Percentiles rank a stretch among this genome's conserved stretches.
These are phyloP conservation scores for Crypturellus undulatus DNA, from an alignment of 2,113 vertebrate species.

Conservation along the genomic window DNA sequence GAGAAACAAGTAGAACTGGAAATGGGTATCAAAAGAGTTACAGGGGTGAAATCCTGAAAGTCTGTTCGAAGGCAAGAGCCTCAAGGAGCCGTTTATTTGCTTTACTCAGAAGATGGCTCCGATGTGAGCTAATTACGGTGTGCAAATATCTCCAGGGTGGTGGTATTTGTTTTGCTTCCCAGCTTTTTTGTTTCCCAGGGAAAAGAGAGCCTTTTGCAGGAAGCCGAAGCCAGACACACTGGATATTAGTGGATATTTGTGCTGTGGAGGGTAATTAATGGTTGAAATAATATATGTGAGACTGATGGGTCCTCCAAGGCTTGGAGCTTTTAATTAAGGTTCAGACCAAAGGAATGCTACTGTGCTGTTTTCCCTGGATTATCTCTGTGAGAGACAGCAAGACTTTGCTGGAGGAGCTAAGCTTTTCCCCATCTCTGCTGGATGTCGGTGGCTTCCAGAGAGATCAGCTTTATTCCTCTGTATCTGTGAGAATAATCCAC, in stretches of 20 bases:
- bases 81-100: not conserved
- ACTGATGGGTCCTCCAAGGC: not conserved
- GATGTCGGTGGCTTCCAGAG: not conserved
- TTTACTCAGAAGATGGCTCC: not conserved
- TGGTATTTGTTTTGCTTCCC: not conserved
- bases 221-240: not conserved
- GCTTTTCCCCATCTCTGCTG: not conserved
- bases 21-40: not conserved
- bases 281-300: not conserved
- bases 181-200: not conserved
- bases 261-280: conserved; percentile 31
- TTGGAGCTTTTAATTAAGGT: conserved; percentile 42
- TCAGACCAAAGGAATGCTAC: fast-evolving
- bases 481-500: not conserved
- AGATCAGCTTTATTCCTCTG: not conserved
- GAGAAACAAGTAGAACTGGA: not conserved
- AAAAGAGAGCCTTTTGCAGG: not conserved
- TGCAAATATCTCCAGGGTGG: not conserved
- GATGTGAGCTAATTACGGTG: conserved; percentile 8
- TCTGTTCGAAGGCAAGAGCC: not conserved
- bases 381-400: not conserved
- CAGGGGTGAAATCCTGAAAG: not conserved
- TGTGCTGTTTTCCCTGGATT: not conserved
- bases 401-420: not conserved
- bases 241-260: not conserved